Conservation (phyloP, 2,797 vertebrate genomes). For the Bothrops alternatus region DNA sequence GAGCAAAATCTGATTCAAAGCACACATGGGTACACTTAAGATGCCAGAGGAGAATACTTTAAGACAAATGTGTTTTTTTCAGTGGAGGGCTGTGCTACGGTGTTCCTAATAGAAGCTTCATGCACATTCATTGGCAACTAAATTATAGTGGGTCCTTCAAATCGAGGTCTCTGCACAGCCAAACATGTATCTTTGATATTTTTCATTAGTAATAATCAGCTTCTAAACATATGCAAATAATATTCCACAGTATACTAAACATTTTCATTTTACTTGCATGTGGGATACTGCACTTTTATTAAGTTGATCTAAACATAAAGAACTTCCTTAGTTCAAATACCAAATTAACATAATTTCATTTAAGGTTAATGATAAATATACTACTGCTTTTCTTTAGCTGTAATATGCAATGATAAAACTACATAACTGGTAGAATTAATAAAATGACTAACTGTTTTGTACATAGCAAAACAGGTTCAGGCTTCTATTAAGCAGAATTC, state of each 20-base stretch:
- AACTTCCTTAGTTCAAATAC: not conserved
- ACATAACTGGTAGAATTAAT: not conserved
- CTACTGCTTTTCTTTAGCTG: not conserved
- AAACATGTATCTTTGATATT: not conserved
- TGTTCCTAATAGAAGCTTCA: not conserved
- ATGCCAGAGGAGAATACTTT: not conserved
- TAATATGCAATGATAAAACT: not conserved
- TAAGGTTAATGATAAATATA: not conserved
- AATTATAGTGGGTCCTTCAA: not conserved
- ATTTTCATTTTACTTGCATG: not conserved
- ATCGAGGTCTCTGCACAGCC: not conserved
- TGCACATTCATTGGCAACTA: not conserved
- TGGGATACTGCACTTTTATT: not conserved
- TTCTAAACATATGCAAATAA: not conserved
- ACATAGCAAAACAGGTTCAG: not conserved
- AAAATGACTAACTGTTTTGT: not conserved
- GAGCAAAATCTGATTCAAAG: not conserved
- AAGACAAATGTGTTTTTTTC: not conserved
- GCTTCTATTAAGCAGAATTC: not conserved
- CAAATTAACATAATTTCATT: not conserved
- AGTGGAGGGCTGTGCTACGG: not conserved
- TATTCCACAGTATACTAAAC: not conserved
- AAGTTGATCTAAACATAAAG: not conserved
- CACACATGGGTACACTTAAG: not conserved
- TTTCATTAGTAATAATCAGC: not conserved